Evolutionary conservation across 2,888 invertebrate species (phyloP).

Genomic region (Gastrophysa polygoni): DNA sequence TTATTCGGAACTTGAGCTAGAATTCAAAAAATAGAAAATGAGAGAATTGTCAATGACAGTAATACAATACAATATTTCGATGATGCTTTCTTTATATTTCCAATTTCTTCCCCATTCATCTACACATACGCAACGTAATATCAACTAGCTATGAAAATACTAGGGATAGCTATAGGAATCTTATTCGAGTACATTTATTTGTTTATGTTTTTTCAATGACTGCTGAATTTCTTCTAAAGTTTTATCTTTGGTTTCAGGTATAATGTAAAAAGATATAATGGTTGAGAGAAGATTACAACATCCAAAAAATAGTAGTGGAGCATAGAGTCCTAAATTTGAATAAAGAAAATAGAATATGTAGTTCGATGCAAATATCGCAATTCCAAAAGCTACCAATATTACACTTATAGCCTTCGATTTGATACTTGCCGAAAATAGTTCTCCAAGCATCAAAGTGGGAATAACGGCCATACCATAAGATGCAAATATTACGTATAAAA

Average conservation of each 20-base stretch:
- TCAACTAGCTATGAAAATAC: too few relatives aligned
- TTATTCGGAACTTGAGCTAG: too few relatives aligned
- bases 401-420: slow-evolving; percentile 47
- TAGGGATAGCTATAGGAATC: too few relatives aligned
- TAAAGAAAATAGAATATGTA: slow-evolving; percentile 49
- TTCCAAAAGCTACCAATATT: slow-evolving; percentile 43
- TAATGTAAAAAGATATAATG: slow-evolving; percentile 43
- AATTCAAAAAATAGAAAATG: too few relatives aligned
- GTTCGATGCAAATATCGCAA: slow-evolving; percentile 38
- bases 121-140: too few relatives aligned
- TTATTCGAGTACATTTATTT: too few relatives aligned
- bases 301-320: slow-evolving; percentile 49
- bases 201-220: neutral
- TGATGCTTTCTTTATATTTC: too few relatives aligned
- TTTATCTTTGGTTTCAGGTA: slow-evolving; percentile 53
- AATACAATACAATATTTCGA: too few relatives aligned
- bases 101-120: too few relatives aligned
- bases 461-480: slow-evolving; percentile 46
- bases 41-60: too few relatives aligned
- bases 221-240: slow-evolving; percentile 13
- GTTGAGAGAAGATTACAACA: slow-evolving; percentile 41
- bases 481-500: slow-evolving; percentile 42
- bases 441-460: slow-evolving; percentile 48
- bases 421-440: slow-evolving; percentile 49
- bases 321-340: slow-evolving; percentile 45